Percentiles rank a stretch among this genome's conserved stretches.
phyloP scores from a whole-genome alignment of 1,140 invertebrate species.

The Spodoptera frugiperda region DNA sequence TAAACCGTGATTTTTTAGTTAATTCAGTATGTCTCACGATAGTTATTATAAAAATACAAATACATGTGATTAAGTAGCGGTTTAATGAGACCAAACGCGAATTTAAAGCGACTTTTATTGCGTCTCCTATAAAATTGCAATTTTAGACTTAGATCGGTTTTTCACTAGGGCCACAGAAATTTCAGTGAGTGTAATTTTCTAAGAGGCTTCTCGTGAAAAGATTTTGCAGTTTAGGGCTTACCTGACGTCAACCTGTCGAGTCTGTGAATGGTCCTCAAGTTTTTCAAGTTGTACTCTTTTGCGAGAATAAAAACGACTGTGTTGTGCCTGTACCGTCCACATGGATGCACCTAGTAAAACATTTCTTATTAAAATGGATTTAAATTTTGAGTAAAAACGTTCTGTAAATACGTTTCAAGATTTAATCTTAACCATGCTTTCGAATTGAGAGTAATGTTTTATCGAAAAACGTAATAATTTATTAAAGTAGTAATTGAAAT shows the following conservation, averaged over 20 bases:
- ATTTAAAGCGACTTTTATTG: too few species aligned
- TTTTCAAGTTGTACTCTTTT: slow-evolving; percentile 97
- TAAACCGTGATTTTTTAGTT: too few species aligned
- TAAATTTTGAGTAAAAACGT: neutral
- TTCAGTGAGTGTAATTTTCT: slow-evolving; percentile 17
- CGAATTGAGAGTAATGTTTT: neutral
- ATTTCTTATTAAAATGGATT: slow-evolving; percentile 48
- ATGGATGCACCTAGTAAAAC: slow-evolving; percentile 94
- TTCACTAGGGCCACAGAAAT: too few species aligned
- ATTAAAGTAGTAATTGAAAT: too few species aligned
- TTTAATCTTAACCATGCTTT: slow-evolving; percentile 28
- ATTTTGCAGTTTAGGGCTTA: slow-evolving; percentile 46
- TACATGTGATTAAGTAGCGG: too few species aligned
- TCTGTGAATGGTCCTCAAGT: slow-evolving; percentile 96
- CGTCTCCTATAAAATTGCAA: too few species aligned
- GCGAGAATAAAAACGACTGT: slow-evolving; percentile 98
- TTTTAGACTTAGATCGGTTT: too few species aligned
- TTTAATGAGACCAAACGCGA: too few species aligned
- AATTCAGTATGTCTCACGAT: too few species aligned
- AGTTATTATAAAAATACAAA: too few species aligned
- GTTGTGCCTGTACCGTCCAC: slow-evolving; percentile 98
- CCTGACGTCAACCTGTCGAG: slow-evolving; percentile 98
- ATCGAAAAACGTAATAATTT: too few species aligned
- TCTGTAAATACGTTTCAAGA: neutral
- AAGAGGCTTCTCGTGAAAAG: slow-evolving; percentile 35